Conservation (phyloP, 2,113 vertebrate species). For the Cyprinus carpio region DNA sequence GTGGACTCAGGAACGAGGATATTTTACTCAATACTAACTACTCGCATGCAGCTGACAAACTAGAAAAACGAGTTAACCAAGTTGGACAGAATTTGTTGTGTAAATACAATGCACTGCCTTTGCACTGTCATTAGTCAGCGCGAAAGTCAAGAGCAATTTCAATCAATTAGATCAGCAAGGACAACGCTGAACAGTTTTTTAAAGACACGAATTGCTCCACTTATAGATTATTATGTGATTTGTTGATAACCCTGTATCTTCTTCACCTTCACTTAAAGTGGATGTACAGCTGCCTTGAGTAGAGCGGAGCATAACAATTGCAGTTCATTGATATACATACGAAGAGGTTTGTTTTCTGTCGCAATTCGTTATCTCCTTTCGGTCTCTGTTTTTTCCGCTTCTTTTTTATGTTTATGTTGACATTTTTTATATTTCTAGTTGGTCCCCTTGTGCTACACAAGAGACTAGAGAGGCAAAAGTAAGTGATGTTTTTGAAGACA, state of each 20-base stretch:
- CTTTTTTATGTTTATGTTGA: slow-evolving; percentile 7
- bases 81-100: not conserved
- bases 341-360: slow-evolving; percentile 29
- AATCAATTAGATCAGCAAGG: not conserved
- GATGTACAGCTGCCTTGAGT: not conserved
- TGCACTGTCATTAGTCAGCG: not conserved
- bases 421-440: not conserved
- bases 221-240: not conserved
- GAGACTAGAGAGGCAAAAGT: slow-evolving; percentile 21
- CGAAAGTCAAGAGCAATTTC: not conserved
- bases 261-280: not conserved
- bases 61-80: not conserved
- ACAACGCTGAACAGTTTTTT: not conserved
- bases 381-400: too few relatives aligned
- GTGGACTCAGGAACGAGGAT: too few relatives aligned
- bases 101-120: not conserved
- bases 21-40: too few relatives aligned
- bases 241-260: not conserved
- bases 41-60: not conserved
- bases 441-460: slow-evolving; percentile 29
- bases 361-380: not conserved
- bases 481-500: not conserved
- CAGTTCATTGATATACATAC: slow-evolving; percentile 33
- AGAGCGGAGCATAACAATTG: not conserved
- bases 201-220: not conserved